Conservation (phyloP, 2,797 vertebrate genomes). For the Gymnopithys bicolor region DNA sequence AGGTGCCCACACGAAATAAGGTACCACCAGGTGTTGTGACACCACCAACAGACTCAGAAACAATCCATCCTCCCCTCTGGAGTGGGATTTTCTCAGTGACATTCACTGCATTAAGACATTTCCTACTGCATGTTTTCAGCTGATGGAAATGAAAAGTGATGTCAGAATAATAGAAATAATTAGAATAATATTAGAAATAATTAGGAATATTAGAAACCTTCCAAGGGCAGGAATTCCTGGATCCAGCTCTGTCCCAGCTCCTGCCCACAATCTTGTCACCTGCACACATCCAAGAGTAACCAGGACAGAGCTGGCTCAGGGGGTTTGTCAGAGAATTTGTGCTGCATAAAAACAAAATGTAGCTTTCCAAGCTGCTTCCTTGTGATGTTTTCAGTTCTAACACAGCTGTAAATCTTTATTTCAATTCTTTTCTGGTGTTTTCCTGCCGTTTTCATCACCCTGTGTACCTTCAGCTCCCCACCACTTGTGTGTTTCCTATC, state of each 20-base stretch:
- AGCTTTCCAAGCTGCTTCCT: background rate
- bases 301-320: accelerated
- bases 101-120: background rate
- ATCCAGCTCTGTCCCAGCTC: background rate
- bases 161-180: background rate
- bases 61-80: background rate
- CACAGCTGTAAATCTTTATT: accelerated
- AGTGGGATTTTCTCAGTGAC: background rate
- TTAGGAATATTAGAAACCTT: background rate
- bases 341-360: background rate
- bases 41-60: background rate
- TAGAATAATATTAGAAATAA: too few species aligned
- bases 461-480: background rate
- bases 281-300: background rate
- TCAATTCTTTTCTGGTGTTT: background rate
- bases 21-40: background rate
- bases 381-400: background rate
- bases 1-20: background rate
- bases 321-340: background rate
- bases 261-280: background rate
- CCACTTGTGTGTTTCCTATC: background rate
- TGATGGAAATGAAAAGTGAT: background rate
- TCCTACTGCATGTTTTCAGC: background rate
- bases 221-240: background rate
- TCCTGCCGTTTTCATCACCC: background rate